Evolutionary conservation across 2,797 vertebrate species (phyloP).

Genomic region (Monodelphis domestica): DNA sequence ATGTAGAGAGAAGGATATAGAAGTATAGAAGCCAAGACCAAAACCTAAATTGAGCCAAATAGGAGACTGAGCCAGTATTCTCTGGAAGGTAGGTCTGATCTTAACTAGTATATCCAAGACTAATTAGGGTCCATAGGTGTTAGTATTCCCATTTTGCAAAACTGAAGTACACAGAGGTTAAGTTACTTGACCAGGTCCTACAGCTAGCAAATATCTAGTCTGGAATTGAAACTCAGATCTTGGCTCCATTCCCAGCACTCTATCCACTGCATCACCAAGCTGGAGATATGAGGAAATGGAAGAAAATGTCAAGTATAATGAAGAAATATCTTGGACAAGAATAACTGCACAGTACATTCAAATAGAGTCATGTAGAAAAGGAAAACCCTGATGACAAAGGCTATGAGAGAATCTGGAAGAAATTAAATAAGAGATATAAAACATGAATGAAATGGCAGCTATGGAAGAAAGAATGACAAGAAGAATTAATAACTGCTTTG

Average conservation of each 20-base stretch:
- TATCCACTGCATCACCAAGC: not conserved
- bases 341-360: not conserved
- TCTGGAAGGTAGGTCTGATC: not conserved
- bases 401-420: not conserved
- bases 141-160: not conserved
- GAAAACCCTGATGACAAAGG: not conserved
- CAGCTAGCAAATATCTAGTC: not conserved
- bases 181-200: not conserved
- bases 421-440: not conserved
- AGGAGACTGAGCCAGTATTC: not conserved
- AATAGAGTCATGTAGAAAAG: not conserved
- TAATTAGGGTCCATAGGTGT: not conserved
- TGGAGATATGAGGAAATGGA: not conserved
- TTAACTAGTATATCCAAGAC: not conserved
- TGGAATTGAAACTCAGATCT: not conserved
- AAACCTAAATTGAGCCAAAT: not conserved
- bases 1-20: not conserved
- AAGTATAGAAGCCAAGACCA: not conserved
- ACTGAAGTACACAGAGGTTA: not conserved
- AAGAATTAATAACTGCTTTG: not conserved
- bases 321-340: not conserved
- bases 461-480: not conserved
- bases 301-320: not conserved
- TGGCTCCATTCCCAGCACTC: not conserved
- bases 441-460: not conserved